Evolutionary conservation across 1,140 invertebrate species (phyloP), one percentile per base, ranked within the genome.

Genomic region (Dicyema japonicum): DNA sequence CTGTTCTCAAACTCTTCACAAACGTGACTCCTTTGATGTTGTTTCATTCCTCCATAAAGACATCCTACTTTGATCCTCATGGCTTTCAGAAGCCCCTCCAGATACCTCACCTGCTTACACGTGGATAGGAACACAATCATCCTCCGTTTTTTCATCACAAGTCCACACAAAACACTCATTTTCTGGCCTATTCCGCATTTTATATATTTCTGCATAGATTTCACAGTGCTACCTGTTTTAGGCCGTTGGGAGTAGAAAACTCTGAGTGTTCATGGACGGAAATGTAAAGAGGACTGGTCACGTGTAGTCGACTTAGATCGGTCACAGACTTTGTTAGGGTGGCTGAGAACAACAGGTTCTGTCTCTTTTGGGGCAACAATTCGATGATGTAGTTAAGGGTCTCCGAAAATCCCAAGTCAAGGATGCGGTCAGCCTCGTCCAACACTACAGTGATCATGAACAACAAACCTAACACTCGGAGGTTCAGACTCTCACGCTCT

Each of bases 1-100:
- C 27, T 19, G 19, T 17, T 13, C 21, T 32, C 30, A 22, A 32
- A 32, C 9, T 17, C 19, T 15, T 31, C n/a, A 12, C 29, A n/a
- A 2, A 27, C 24, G 9, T 15, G 24, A n/a, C 30, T 19, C 5
- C 30, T 17, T 15, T 32, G 18, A 5, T 26, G 19, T 14, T 31
- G 30, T 8, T n/a, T 22, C 12, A 30, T 4, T 15, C 21, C 15
- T 7, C 25, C 24, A 18, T 32, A 27, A 6, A 26, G 6, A n/a
- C 14, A 14, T 4, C 9, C 25, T 7, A 17, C 25, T 13, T 14
- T 11, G 5, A 14, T 17, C 5, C 25, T n/a, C 25, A 15, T 26
- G 6, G 15, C 15, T 8, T 15, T 18, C 6, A 26, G 25, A 11
- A 11, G 18, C 5, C 4, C 18, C 18, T 15, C 25, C 16, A 26